phyloP scores from a whole-genome alignment of 1,140 invertebrate genomes.

The Solenopsis fugax region DNA sequence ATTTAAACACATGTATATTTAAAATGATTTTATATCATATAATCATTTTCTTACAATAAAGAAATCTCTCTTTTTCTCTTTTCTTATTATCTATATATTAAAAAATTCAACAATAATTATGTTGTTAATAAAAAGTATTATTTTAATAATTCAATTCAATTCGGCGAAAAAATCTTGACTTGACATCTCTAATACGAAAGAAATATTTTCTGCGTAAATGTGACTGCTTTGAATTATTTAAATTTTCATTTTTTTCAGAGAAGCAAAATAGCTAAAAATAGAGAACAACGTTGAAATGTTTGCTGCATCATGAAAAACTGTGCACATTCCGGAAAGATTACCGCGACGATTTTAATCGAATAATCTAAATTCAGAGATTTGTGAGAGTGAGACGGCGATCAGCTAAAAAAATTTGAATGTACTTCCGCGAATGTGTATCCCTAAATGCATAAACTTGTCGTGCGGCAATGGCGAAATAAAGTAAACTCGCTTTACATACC shows the following conservation, averaged over 20 bases:
- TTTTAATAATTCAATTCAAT: too few relatives aligned
- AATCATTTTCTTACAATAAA: too few relatives aligned
- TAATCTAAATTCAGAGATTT: background rate
- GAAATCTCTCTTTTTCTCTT: too few relatives aligned
- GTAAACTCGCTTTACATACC: slow-evolving; percentile 1
- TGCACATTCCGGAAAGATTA: background rate
- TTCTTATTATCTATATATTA: too few relatives aligned
- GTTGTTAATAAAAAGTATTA: too few relatives aligned
- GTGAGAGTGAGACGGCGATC: background rate
- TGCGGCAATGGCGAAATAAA: slow-evolving; percentile 8
- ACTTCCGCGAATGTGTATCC: background rate
- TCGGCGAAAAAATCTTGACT: too few relatives aligned
- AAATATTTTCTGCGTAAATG: too few relatives aligned
- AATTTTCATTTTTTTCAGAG: background rate
- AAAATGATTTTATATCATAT: too few relatives aligned
- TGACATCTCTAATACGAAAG: too few relatives aligned
- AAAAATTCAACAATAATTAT: too few relatives aligned
- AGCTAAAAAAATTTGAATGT: slow-evolving; percentile 16
- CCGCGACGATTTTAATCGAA: background rate
- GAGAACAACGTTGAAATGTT: background rate
- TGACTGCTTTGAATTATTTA: background rate
- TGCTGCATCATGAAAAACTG: background rate
- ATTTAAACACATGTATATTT: too few relatives aligned
- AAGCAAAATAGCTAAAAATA: background rate
- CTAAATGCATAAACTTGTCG: background rate